A percentile compares a stretch with the other conserved stretches of the same genome.
Evolutionary conservation across 2,113 vertebrate genomes (phyloP).

Genomic region (Callaeas wilsoni): DNA sequence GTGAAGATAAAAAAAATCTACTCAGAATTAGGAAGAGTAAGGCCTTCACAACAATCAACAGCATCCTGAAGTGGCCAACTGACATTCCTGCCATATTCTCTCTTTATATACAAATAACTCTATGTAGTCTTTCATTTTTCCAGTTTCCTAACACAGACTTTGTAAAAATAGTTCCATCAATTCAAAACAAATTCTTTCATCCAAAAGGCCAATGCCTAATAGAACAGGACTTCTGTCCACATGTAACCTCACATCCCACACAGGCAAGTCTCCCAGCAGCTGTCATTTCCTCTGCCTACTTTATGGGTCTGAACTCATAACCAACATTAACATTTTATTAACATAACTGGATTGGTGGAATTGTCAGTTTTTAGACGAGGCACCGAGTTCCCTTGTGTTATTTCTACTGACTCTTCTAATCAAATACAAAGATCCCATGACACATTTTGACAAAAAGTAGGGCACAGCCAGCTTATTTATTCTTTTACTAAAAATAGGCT

Average conservation of each 20-base stretch:
- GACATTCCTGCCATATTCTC: neutral
- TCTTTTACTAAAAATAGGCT: constrained; percentile 51
- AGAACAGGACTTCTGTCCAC: neutral
- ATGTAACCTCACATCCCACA: neutral
- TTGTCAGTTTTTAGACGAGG: neutral
- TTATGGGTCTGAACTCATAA: neutral
- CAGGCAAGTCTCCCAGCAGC: neutral
- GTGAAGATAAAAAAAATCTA: neutral
- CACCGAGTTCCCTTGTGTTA: constrained; percentile 20
- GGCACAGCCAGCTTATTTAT: constrained; percentile 44
- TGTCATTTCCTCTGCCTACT: neutral
- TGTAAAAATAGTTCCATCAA: neutral
- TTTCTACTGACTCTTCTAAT: constrained; percentile 43
- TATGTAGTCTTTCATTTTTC: neutral
- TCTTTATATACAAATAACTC: neutral
- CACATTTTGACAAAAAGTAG: constrained; percentile 54
- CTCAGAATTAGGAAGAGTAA: neutral
- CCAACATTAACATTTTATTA: neutral
- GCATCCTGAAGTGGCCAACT: neutral
- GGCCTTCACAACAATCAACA: neutral
- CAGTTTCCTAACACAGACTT: neutral
- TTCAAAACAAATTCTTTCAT: neutral
- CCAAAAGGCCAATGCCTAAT: neutral
- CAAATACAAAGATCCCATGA: constrained; percentile 51
- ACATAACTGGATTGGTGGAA: neutral